Conservation (phyloP, 2,888 invertebrate genomes). For the Drosophila helvetica region DNA sequence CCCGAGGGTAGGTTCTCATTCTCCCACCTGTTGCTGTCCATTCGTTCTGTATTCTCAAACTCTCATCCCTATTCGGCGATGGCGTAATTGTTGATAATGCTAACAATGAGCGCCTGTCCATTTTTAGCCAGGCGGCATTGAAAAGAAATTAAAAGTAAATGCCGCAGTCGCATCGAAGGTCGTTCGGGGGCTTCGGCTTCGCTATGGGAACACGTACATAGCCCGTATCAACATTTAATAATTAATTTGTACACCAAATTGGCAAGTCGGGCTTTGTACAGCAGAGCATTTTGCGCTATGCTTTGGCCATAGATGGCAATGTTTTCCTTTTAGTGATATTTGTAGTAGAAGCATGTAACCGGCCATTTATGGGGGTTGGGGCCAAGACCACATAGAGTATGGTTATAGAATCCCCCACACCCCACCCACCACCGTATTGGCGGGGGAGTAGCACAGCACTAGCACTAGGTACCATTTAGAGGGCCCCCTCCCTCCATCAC, state of each 20-base stretch:
- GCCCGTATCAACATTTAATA: conserved; percentile 49
- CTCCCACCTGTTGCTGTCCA: conserved; percentile 28
- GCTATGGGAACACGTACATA: conserved; percentile 51
- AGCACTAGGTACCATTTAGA: conserved; percentile 13
- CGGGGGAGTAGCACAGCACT: conserved; percentile 4
- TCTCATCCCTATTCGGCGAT: conserved; percentile 54
- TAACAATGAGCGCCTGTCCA: conserved; percentile 59
- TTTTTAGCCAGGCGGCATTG: conserved; percentile 77
- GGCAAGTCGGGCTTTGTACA: conserved; percentile 55
- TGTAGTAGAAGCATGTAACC: neutral
- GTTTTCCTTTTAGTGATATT: conserved; percentile 43
- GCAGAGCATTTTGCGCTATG: conserved; percentile 47
- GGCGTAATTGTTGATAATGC: conserved; percentile 75
- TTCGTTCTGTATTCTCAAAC: conserved; percentile 20
- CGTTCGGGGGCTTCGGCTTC: conserved; percentile 30
- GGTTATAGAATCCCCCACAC: neutral
- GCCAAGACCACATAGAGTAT: conserved; percentile 9
- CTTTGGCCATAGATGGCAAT: conserved; percentile 43
- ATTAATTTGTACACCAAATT: conserved; percentile 62
- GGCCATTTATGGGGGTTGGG: conserved; percentile 5
- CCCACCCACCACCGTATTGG: neutral
- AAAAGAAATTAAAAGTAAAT: conserved; percentile 82
- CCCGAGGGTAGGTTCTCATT: neutral
- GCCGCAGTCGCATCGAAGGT: conserved; percentile 56
- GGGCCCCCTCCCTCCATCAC: conserved; percentile 23